phyloP scores from a whole-genome alignment of 2,113 vertebrate genomes.

The Microcebus jonahi region DNA sequence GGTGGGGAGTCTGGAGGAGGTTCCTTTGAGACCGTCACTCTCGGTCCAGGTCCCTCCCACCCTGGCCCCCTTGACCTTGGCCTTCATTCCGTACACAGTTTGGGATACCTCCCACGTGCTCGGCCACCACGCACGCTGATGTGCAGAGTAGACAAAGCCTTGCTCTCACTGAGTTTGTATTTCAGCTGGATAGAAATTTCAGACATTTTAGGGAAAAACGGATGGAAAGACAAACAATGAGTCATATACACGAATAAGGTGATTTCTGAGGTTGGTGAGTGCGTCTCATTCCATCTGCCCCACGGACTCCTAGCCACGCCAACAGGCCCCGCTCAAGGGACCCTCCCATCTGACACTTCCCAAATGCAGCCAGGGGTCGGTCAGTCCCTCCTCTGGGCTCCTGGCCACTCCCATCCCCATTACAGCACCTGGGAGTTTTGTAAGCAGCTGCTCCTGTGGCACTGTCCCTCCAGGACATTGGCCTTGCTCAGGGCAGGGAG shows the following conservation, averaged over 20 bases:
- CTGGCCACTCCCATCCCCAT: not conserved
- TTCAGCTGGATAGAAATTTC: not conserved
- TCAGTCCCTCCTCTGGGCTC: accelerated
- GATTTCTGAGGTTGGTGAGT: not conserved
- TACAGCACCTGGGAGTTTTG: accelerated
- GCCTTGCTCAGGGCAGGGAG: not conserved
- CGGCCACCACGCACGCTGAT: not conserved
- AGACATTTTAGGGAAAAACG: not conserved
- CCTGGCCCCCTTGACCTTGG: not conserved
- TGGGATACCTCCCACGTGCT: not conserved
- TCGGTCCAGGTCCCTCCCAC: not conserved
- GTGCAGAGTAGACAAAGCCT: no score
- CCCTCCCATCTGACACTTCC: not conserved
- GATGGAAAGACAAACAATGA: not conserved
- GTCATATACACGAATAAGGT: not conserved
- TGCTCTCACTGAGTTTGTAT: not conserved
- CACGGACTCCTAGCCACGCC: not conserved
- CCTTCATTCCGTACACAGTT: not conserved
- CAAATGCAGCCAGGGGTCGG: not conserved
- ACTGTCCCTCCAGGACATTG: not conserved
- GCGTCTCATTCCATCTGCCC: accelerated
- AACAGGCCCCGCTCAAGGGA: accelerated
- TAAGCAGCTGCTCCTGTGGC: not conserved
- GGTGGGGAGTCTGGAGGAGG: not conserved
- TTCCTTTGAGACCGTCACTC: not conserved